Evolutionary conservation across 92 coral and sea anemone genomes (phyloP), one percentile per base, ranked within the genome.

Genomic region (Muricea muricata): DNA sequence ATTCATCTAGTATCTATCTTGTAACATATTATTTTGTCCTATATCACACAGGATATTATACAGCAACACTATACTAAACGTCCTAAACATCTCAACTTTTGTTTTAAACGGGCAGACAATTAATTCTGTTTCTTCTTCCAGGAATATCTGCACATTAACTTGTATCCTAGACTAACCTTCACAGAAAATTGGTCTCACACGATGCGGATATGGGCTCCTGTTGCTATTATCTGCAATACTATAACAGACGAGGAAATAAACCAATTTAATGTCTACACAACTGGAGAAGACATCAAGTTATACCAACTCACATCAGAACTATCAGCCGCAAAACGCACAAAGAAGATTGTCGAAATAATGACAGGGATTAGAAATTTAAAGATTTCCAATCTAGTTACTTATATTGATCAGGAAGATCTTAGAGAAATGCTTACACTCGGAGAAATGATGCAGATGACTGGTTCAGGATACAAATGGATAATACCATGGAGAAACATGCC

Each of bases 381-480:
- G 17, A 78, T 78, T 23, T 8, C 35, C n/a, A 58, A 11, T 35
- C 13, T 78, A 18, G 83, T 78, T 32, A 45, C 58, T 56, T 58
- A 56, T 31, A 34, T 42, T 21, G 46, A n/a, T 35, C 11, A 24
- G 18, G 55, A 78, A 20, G 71, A 78, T 3, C 23, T 78, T 7
- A 14, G 52, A 10, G 30, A 31, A n/a, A 14, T 78, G 26, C 20
- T 78, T 1, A 7, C 71, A 35, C 47, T 78, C n/a, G 83, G 50
- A 15, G 10, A 20, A 2, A 55, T 78, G 83, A 56, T 78, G 83
- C 50, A 78, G 42, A 39, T 78, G 83, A 55, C 71, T 5, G 83
- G 83, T 8, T 9, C 70, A 55, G 10, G 58, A 1, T 78, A 78
- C 20, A 78, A 42, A n/a, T 78, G 83, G 83, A 78, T 78, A 17